Conservation (phyloP, 2,888 invertebrate genomes). For the Thereva unica region DNA sequence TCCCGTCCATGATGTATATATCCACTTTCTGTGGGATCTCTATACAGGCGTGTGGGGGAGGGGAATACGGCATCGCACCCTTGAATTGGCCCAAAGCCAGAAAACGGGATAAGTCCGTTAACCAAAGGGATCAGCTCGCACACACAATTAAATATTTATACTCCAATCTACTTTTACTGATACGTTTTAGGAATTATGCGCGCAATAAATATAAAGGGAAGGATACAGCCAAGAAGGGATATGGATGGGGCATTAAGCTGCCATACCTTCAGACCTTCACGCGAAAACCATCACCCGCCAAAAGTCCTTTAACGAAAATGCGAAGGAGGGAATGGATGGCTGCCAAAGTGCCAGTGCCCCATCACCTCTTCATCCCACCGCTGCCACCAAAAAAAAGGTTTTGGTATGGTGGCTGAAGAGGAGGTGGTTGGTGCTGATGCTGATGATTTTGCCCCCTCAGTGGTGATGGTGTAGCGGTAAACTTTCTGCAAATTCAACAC, state of each 20-base stretch:
- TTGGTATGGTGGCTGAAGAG: background rate
- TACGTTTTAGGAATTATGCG: constrained; percentile 48
- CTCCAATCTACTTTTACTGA: constrained; percentile 55
- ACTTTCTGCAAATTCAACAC: constrained; percentile 34
- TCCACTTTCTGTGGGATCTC: constrained; percentile 25
- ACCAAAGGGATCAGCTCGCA: constrained; percentile 23
- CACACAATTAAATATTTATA: constrained; percentile 56
- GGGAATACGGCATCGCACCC: background rate
- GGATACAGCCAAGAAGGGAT: constrained; percentile 37
- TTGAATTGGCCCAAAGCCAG: constrained; percentile 13
- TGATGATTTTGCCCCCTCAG: constrained; percentile 1
- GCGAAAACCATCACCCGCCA: constrained; percentile 22
- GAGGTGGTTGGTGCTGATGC: background rate
- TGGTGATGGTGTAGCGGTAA: constrained; percentile 4
- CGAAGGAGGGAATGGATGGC: constrained; percentile 11
- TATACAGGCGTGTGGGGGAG: background rate
- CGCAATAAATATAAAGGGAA: constrained; percentile 47
- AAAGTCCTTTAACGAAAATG: background rate
- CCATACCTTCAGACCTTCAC: constrained; percentile 27
- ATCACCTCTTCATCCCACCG: no score
- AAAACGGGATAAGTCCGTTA: constrained; percentile 16
- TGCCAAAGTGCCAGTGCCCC: no score
- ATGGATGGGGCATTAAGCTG: constrained; percentile 32
- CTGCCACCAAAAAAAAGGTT: no score
- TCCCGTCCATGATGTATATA: constrained; percentile 17